These are phyloP conservation scores for Brachypterus glaber DNA, from an alignment of 2,888 invertebrate species.

Conservation along the genomic window DNA sequence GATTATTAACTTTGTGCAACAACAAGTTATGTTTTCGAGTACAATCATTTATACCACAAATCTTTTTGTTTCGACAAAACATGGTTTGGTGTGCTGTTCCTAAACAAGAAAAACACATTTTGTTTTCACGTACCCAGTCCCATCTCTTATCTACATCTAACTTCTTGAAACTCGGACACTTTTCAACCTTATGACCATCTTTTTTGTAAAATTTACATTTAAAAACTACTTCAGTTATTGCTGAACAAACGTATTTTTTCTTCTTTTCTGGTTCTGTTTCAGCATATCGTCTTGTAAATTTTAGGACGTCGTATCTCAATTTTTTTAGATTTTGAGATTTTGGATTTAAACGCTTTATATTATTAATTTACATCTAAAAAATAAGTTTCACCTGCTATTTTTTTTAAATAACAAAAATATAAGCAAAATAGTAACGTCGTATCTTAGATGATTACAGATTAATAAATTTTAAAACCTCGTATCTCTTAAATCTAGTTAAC, in stretches of 20 bases:
- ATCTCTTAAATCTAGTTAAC: no score
- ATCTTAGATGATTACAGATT: no score
- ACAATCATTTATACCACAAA: conserved; percentile 3
- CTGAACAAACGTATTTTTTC: no score
- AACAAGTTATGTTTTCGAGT: conserved; percentile 1
- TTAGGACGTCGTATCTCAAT: not conserved
- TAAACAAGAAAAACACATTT: conserved; percentile 1
- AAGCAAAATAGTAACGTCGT: no score
- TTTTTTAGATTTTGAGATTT: no score
- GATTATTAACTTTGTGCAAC: no score
- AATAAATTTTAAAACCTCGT: no score
- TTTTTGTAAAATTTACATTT: conserved; percentile 5
- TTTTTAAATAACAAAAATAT: no score
- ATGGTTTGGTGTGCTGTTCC: conserved; percentile 2
- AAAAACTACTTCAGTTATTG: not conserved
- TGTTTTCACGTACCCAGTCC: not conserved
- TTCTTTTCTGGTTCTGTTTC: no score
- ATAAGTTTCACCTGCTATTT: no score
- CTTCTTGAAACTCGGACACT: conserved; percentile 3
- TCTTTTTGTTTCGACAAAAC: conserved; percentile 1
- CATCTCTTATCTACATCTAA: conserved; percentile 2
- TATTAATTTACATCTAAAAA: no score
- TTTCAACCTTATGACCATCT: conserved; percentile 4
- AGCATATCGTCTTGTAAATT: not conserved
- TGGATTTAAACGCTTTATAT: no score